Percentiles rank a stretch among this genome's conserved stretches.
Evolutionary conservation across 1,140 invertebrate species (phyloP).

Genomic region (Venturia canescens): DNA sequence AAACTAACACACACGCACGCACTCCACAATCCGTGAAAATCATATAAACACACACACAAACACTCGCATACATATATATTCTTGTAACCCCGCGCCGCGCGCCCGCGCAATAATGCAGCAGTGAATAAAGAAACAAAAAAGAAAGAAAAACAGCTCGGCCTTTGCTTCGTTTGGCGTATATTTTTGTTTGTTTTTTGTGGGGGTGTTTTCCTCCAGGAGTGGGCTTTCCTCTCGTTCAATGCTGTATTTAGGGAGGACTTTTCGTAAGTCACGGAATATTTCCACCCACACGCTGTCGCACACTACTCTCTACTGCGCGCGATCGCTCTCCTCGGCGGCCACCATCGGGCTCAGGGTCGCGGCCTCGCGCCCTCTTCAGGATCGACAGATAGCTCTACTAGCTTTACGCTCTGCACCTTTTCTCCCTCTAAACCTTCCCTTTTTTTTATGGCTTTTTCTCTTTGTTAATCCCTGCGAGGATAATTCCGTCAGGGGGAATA

Average conservation of each 20-base stretch:
- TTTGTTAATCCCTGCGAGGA: neutral
- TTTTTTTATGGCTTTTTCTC: neutral
- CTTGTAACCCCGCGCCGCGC: neutral
- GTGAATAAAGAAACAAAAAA: neutral
- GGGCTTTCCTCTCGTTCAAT: no score
- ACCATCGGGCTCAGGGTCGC: conserved; percentile 64
- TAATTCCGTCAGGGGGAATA: no score
- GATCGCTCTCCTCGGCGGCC: conserved; percentile 37
- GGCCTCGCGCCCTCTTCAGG: conserved; percentile 60
- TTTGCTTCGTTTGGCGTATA: neutral
- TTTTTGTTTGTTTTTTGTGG: neutral
- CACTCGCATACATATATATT: neutral
- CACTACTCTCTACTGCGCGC: conserved; percentile 44
- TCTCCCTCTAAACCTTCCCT: neutral
- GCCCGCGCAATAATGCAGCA: no score
- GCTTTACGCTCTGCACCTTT: neutral
- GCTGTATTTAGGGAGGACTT: neutral
- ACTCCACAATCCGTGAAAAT: neutral
- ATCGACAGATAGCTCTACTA: conserved; percentile 31
- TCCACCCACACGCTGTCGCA: conserved; percentile 34
- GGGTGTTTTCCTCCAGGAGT: no score
- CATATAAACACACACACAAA: neutral
- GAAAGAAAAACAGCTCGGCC: neutral
- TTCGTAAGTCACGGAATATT: conserved; percentile 6
- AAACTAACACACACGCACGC: neutral